Evolutionary conservation across 2,113 vertebrate genomes (phyloP).

Genomic region (Lophochroa leadbeateri): DNA sequence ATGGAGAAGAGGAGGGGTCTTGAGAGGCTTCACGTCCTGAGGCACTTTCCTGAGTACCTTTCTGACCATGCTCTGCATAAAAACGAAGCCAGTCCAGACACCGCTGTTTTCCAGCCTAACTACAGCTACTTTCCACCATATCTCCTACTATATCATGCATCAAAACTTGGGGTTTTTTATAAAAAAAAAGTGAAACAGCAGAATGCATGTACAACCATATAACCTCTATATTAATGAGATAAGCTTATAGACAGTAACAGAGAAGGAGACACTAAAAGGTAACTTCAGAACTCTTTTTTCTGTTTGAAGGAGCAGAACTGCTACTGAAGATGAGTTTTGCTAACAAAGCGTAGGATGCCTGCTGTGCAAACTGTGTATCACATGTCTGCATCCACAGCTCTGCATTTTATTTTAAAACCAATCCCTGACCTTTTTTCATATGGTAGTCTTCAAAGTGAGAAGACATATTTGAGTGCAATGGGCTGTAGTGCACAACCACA

Average conservation of each 20-base stretch:
- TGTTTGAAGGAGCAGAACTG: background rate
- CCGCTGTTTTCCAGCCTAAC: background rate
- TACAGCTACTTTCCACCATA: background rate
- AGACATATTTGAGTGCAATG: background rate
- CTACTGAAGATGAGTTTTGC: background rate
- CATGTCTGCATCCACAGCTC: background rate
- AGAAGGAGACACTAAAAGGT: background rate
- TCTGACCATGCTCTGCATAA: rapidly evolving
- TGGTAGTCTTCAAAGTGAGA: background rate
- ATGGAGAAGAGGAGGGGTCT: background rate
- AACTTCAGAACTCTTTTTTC: background rate
- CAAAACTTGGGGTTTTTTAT: background rate
- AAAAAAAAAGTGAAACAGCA: background rate
- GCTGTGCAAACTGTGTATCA: background rate
- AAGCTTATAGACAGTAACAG: background rate
- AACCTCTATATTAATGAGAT: background rate
- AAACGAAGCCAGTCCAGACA: background rate
- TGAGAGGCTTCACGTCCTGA: background rate
- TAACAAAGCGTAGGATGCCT: background rate
- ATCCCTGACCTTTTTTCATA: background rate
- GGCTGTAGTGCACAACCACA: background rate
- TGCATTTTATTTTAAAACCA: background rate
- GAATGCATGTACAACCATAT: background rate
- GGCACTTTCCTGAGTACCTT: background rate
- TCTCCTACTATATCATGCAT: background rate